Conservation (phyloP, 2,113 vertebrate species). For the Urocynchramus pylzowi region DNA sequence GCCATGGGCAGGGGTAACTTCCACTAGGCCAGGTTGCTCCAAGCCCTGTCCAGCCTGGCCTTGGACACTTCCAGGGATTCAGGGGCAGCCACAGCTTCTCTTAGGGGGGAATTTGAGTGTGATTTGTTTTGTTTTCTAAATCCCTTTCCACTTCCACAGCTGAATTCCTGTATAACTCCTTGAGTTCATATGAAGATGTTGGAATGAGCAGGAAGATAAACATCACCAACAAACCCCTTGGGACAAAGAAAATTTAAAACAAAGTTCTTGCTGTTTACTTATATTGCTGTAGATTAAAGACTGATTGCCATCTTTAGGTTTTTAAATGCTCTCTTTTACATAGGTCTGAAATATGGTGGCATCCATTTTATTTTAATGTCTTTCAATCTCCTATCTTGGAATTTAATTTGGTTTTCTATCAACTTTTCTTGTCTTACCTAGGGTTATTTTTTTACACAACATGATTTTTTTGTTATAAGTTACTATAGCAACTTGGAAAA, state of each 20-base stretch:
- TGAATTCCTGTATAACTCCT: background rate
- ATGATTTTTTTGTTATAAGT: background rate
- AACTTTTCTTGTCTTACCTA: background rate
- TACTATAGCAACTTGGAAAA: background rate
- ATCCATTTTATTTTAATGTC: background rate
- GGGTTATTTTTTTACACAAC: background rate
- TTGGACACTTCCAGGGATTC: background rate
- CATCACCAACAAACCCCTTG: background rate
- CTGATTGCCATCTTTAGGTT: background rate
- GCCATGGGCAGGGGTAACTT: background rate
- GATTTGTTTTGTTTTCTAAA: background rate
- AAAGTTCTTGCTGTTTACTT: background rate
- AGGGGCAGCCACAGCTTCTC: background rate
- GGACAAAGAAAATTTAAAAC: background rate
- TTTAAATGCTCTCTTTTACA: background rate
- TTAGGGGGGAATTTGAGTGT: background rate
- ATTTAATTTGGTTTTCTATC: background rate
- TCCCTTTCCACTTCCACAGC: background rate
- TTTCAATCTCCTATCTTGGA: background rate
- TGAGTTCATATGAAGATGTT: background rate
- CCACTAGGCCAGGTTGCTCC: fast-evolving
- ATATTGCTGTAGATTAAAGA: background rate
- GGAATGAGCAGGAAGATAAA: background rate
- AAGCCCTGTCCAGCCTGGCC: fast-evolving
- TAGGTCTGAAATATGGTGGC: background rate